Base-by-base conservation (phyloP, 2,113 vertebrate genomes). In the Ptilonorhynchus violaceus region DNA sequence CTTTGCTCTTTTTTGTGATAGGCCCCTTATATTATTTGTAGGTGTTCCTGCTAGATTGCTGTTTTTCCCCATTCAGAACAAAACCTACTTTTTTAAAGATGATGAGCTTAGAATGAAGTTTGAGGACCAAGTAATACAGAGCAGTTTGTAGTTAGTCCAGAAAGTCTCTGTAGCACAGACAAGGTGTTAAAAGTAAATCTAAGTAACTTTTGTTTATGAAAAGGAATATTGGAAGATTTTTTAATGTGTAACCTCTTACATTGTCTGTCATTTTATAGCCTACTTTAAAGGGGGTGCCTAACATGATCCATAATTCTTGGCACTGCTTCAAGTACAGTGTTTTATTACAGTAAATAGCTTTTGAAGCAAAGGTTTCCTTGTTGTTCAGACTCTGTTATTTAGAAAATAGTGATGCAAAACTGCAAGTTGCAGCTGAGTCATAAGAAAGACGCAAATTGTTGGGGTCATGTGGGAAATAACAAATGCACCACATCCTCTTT, bases 341-440 rank as follows among this genome's bases (percentile, higher is more conserved):
- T 52, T 72, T 46, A 6, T 79, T 89, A 78, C 72, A 68, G 52
- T 37, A 79, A 78, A 35, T 27, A 46, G 16, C 33, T 91, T 63
- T 63, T 31, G 42, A 75, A 70, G 49, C 33, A 67, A 50, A 56
- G 41, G 44, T 52, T 89, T 96, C 62, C 46, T 92, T 55, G 10
- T 63, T 85, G 70, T 88, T 91, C 59, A 9, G 30, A 56, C 77
- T 77, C 10, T 81, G 56, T 66, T 92, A 55, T 74, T 91, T 56
- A 88, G 78, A 88, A 94, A 81, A 50, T 31, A 55, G 59, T 93
- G 69, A 86, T 85, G 84, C 27, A 83, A 82, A 81, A 93, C 31
- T 80, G 72, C 63, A 81, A 72, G 89, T 94, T 52, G 47, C n/a
- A 22, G 27, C 33, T 96, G 92, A 97, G 72, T 94, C 85, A 85